Evolutionary conservation across 2,797 vertebrate genomes (phyloP).

Genomic region (Cuculus canorus): DNA sequence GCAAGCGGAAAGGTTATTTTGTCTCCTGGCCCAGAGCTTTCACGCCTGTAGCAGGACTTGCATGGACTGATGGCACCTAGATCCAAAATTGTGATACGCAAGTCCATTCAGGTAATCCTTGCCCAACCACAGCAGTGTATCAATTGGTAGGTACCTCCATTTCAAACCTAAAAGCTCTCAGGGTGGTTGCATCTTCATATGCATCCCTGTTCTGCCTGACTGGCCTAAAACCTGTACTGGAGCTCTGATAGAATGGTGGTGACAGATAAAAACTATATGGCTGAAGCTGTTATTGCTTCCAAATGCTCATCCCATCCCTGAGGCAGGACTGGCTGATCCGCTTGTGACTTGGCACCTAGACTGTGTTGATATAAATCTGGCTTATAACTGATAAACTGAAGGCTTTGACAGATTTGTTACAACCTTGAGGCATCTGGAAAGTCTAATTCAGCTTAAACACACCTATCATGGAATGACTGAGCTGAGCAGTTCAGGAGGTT

Average conservation of each 20-base stretch:
- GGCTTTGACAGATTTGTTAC: not conserved
- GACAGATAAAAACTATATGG: not conserved
- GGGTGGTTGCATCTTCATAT: not conserved
- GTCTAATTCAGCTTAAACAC: not conserved
- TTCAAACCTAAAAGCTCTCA: not conserved
- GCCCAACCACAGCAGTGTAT: fast-evolving
- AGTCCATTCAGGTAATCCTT: not conserved
- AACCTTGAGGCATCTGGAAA: not conserved
- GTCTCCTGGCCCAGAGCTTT: not conserved
- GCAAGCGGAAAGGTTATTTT: constrained; percentile 34
- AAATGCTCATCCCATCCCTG: not conserved
- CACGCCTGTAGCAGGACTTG: not conserved
- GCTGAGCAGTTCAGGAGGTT: not conserved
- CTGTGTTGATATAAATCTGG: not conserved
- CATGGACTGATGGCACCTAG: not conserved
- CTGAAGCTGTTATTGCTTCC: not conserved
- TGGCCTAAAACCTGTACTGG: not conserved
- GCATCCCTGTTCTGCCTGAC: not conserved
- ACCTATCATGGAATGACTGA: not conserved
- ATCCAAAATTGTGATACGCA: not conserved
- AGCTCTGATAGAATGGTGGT: not conserved
- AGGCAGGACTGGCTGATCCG: not conserved
- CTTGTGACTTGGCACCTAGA: not conserved
- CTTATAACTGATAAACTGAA: not conserved
- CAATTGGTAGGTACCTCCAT: not conserved